Evolutionary conservation across 2,888 invertebrate genomes (phyloP), one percentile per base, ranked within the genome.

Genomic region (Oconnorella tubifera): DNA sequence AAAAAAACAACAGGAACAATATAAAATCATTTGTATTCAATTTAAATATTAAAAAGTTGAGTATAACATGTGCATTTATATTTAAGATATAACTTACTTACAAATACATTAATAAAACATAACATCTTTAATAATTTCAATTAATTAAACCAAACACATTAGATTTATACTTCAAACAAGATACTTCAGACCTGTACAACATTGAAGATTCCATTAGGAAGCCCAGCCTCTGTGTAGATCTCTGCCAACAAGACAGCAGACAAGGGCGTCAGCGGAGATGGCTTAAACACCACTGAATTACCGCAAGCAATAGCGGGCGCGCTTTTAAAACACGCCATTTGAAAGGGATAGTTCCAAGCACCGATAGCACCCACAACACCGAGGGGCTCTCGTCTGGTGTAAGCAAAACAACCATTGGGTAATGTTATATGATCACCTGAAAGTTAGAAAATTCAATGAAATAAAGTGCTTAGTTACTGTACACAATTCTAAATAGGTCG

Each of bases 311-410:
- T 75, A 0, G 84, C 84, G 4, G 85, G 84, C 1, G 83, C 81
- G 1, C 83, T 78, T 74, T 84, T 85, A 83, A 83, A 84, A 1
- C 78, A 67, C 1, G 82, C 83, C 76, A 84, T 84, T 73, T 82
- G 85, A 72, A 86, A 83, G 1, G 86, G 86, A 75, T 84, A 86
- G 75, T 86, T 86, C 86, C 86, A 86, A 1, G 86, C 86, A 2
- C 85, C 86, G 51, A 86, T 84, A 14, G 83, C 85, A 2, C 81
- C 85, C 28, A 85, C 82, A 1, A 86, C 85, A 1, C 86, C 86
- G 10, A 86, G 74, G 1, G 86, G 84, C 70, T 86, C 85, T 25
- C 84, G 72, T 3, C 82, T 75, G 1, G 85, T 84, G 75, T 84
- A 83, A 10, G 83, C 84, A 77, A 84, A 85, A 56, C 81, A 83